A percentile compares a stretch with the other conserved stretches of the same genome.
These are phyloP conservation scores for Coregonus ussuriensis DNA, from an alignment of 2,797 vertebrate species.

Conservation along the genomic window DNA sequence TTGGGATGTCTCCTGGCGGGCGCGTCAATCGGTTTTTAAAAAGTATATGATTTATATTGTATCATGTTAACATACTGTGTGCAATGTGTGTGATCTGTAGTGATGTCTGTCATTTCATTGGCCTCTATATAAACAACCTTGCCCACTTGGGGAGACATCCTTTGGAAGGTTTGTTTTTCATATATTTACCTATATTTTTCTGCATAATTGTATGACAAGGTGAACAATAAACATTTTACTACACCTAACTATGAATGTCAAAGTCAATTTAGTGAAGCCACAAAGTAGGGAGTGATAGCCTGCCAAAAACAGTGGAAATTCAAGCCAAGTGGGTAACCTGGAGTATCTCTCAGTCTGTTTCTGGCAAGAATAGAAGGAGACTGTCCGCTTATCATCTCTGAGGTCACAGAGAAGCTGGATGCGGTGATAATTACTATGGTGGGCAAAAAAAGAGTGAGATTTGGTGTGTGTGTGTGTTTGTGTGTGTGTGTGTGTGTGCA, in stretches of 20 bases:
- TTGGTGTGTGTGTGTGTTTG: neutral
- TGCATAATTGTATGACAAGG: neutral
- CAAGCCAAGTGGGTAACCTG: conserved; percentile 67
- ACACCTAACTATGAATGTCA: conserved; percentile 39
- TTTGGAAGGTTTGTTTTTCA: neutral
- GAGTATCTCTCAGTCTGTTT: conserved; percentile 62
- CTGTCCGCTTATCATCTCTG: conserved; percentile 81
- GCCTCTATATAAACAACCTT: neutral
- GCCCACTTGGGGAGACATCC: neutral
- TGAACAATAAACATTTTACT: neutral
- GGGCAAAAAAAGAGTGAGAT: conserved; percentile 59
- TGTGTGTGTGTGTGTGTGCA: neutral
- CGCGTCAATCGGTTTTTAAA: neutral
- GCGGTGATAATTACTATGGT: conserved; percentile 71
- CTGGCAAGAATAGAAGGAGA: conserved; percentile 57
- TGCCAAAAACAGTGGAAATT: conserved; percentile 65
- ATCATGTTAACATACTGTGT: neutral
- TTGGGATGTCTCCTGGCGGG: too few species aligned
- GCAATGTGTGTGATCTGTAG: neutral
- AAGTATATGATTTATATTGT: neutral
- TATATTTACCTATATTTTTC: neutral
- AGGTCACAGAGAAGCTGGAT: conserved; percentile 67
- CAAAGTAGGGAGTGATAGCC: conserved; percentile 60
- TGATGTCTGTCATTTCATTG: neutral
- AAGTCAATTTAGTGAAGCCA: conserved; percentile 38